phyloP scores from a whole-genome alignment of 1,140 invertebrate genomes.

The Papilio xuthus region DNA sequence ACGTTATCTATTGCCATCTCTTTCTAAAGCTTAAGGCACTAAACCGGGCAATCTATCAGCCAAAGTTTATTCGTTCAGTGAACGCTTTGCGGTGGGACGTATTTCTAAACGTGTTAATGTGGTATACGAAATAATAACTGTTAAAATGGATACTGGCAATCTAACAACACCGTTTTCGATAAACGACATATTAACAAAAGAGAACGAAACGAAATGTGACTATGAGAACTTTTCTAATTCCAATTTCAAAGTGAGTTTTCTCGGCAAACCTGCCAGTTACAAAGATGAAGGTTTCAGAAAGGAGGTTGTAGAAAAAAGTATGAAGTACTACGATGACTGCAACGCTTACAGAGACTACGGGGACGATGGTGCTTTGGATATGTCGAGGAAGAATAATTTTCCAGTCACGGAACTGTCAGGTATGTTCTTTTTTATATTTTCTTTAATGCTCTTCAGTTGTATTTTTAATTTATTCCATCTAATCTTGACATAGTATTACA shows the following conservation, averaged over 20 bases:
- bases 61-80: constrained; percentile 79
- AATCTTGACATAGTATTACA: background rate
- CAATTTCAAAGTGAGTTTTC: constrained; percentile 63
- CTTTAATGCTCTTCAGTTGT: too few relatives aligned
- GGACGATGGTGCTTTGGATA: constrained; percentile 72
- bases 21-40: constrained; percentile 71
- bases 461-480: background rate
- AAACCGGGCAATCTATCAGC: constrained; percentile 76
- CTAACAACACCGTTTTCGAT: constrained; percentile 87
- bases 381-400: constrained; percentile 72
- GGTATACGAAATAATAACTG: constrained; percentile 48
- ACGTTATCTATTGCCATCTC: constrained; percentile 51
- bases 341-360: constrained; percentile 62
- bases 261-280: constrained; percentile 57
- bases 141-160: constrained; percentile 64
- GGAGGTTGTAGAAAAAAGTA: constrained; percentile 58
- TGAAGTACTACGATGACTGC: constrained; percentile 76
- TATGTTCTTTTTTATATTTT: constrained; percentile 46
- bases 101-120: constrained; percentile 60
- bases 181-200: constrained; percentile 87
- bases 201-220: constrained; percentile 70
- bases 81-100: constrained; percentile 76
- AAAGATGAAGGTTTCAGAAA: constrained; percentile 64
- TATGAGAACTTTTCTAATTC: constrained; percentile 71
- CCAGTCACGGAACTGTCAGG: constrained; percentile 76